Evolutionary conservation across 1,140 invertebrate species (phyloP), one percentile per base, ranked within the genome.

Genomic region (Druon quercuslanigerum): DNA sequence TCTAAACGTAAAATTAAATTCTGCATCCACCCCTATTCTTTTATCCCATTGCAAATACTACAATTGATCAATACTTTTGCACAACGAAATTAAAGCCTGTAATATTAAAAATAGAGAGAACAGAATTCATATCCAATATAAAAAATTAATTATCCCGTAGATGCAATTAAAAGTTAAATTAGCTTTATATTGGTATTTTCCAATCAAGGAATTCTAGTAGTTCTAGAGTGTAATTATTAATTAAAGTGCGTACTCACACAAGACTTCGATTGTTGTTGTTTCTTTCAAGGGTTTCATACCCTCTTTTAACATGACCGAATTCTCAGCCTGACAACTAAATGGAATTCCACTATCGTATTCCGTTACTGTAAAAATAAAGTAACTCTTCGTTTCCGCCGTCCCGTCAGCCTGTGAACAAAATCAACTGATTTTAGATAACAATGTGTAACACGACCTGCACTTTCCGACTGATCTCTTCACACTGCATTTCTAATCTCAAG

Each of bases 351-450:
- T 96, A 87, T 97, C 96, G 85, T 94, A 96, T 19, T 96, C 93
- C 1, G 94, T 94, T 1, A 96, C 96, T 60, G 93, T 93, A 89
- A 97, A 97, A 11, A 93, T 93, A 20, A 97, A 87, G 77, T 94
- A 93, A 73, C 96, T 96, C 85, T 92, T 93, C 0, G 96, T 97
- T 75, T 95, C 94, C 88, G 92, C 96, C 3, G 96, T 97, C 54
- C 94, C 94, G 87, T 97, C 96, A 72, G 88, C 84, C 94, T 95
- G 90, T 51, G 88, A 91, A 85, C 72, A 89, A 77, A 84, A 66
- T 14, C 60, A 40, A 66, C 46, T 46, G 60, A 66, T 66, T n/a
- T 8, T 33, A 66, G 60, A 66, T 66, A 66, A 66, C 25, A 66
- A 66, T 66, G 60, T 66, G 25, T 66, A 66, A n/a, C 60, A 66